Base-by-base conservation (phyloP, 2,797 vertebrate species). In the Schizopygopsis pylzovi region DNA sequence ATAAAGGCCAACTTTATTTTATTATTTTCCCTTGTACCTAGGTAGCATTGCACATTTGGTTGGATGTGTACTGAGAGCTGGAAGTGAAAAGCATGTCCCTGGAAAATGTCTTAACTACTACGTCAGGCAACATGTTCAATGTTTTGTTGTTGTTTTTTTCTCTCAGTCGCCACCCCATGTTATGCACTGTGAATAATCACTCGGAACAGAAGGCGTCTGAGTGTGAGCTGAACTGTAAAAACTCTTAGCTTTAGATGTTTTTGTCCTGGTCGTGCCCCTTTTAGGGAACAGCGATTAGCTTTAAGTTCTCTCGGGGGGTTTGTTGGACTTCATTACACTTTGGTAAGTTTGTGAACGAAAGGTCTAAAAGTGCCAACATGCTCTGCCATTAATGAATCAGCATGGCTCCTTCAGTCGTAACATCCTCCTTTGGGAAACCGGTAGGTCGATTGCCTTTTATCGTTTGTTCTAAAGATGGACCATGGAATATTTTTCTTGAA, bases 151-250 rank as follows among this genome's bases (percentile, higher is more conserved):
- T 43, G 1, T n/a, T 1, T 52, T n/a, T 61, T 16, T 43, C 59
- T 59, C 49, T 67, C 4, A n/a, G 4, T 11, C 9, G 15, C 59
- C 41, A 41, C 33, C 22, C 28, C 4, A 41, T 73, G 45, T 82
- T 52, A 79, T 73, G 67, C 83, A 85, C 87, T 88, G 87, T 85
- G 83, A 88, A 72, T 41, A 54, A 81, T n/a, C 59, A 56, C 45
- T 41, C 28, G 3, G 33, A 72, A 10, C 49, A 10, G 47, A 49
- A 28, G 8, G 72, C 15, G 4, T 52, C 41, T 39, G 67, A 61
- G 84, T 28, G 18, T 67, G 54, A 78, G 63, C 85, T 65, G 75
- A 79, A 72, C 10, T 63, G 43, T 79, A 61, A 82, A 82, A 65
- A 43, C 59, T 61, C 16, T 15, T 45, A 80, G 82, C 77, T 81